These are phyloP conservation scores for Wasmannia auropunctata DNA, from an alignment of 1,140 invertebrate species.

Conservation along the genomic window DNA sequence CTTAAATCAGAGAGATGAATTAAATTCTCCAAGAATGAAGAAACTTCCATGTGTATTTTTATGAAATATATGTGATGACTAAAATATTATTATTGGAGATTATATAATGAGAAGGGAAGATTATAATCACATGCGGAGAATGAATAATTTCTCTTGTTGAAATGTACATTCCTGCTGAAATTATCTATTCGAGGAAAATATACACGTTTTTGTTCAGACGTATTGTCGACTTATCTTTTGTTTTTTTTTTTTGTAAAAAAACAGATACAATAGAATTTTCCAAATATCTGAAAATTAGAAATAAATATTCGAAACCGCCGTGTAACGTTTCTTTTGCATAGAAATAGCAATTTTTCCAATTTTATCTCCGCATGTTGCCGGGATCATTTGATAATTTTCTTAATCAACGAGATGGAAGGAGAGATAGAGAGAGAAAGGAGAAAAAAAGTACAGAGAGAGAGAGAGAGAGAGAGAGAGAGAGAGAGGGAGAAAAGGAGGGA, in stretches of 20 bases:
- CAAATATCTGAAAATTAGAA: not conserved
- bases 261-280: not conserved
- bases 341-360: not conserved
- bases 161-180: not conserved
- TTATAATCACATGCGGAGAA: conserved; percentile 2
- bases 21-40: conserved; percentile 44
- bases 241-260: not conserved
- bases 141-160: conserved; percentile 25
- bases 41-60: conserved; percentile 28
- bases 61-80: conserved; percentile 2
- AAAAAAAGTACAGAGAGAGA: not conserved
- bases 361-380: not conserved
- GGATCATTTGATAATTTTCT: not conserved
- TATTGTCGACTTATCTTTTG: not conserved
- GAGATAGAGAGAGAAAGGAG: no score
- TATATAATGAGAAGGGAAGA: conserved; percentile 23
- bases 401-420: not conserved
- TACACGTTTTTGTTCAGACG: not conserved
- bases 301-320: not conserved
- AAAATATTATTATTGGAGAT: conserved; percentile 49
- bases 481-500: not conserved
- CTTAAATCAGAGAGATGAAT: conserved; percentile 46
- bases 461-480: not conserved
- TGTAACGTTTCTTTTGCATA: not conserved
- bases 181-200: not conserved